A percentile compares a stretch with the other conserved stretches of the same genome.
Evolutionary conservation across 2,888 invertebrate genomes (phyloP).

Genomic region (Teleogryllus oceanicus): DNA sequence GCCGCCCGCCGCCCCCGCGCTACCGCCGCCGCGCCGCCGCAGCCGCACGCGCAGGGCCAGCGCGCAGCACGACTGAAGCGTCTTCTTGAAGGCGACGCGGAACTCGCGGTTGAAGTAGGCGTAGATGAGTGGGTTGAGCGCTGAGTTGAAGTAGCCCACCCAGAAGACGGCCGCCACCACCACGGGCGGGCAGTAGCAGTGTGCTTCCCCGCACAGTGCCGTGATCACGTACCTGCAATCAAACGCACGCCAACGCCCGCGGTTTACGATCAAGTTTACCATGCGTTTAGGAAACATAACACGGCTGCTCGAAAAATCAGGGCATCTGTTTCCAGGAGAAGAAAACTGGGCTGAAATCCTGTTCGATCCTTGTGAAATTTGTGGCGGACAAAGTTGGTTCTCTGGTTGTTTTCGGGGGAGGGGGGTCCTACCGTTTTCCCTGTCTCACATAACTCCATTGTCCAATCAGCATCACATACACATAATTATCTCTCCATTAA

Average conservation of each 20-base stretch:
- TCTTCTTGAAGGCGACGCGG: slow-evolving; percentile 89
- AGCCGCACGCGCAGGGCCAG: slow-evolving; percentile 32
- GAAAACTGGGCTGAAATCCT: background rate
- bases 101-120: slow-evolving; percentile 98
- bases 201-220: slow-evolving; percentile 66
- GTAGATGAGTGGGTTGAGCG: slow-evolving; percentile 93
- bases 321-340: background rate
- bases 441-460: too few species aligned
- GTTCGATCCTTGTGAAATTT: too few species aligned
- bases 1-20: slow-evolving; percentile 39
- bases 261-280: slow-evolving; percentile 51
- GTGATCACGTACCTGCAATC: slow-evolving; percentile 78
- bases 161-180: slow-evolving; percentile 91
- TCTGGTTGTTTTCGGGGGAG: too few species aligned
- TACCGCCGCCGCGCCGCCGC: slow-evolving; percentile 30
- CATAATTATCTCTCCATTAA: too few species aligned
- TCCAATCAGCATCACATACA: too few species aligned
- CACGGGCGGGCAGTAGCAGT: slow-evolving; percentile 76
- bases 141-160: slow-evolving; percentile 97
- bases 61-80: slow-evolving; percentile 68
- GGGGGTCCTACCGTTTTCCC: too few species aligned
- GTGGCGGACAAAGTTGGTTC: too few species aligned
- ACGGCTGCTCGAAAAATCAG: background rate
- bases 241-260: slow-evolving; percentile 45
- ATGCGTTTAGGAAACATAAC: slow-evolving; percentile 39